Evolutionary conservation across 2,888 invertebrate genomes (phyloP).

Genomic region (Polydrusus pterygomalis): DNA sequence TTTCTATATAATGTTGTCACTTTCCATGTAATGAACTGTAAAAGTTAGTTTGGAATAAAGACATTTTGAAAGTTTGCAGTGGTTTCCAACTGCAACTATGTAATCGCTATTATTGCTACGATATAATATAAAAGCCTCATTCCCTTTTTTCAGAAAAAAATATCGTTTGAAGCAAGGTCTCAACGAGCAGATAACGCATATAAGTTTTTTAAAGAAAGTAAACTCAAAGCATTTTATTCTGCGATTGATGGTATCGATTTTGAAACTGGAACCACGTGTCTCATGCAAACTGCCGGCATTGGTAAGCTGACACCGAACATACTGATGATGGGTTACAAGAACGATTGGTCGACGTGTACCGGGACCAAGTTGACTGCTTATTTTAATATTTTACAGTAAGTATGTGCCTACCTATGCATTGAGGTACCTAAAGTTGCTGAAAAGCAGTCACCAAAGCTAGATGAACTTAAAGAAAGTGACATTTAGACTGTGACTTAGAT

Average conservation of each 20-base stretch:
- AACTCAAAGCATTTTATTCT: conserved; percentile 92
- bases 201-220: conserved; percentile 86
- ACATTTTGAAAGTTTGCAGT: too few species aligned
- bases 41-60: too few species aligned
- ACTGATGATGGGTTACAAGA: conserved; percentile 95
- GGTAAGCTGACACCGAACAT: conserved; percentile 96
- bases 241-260: conserved; percentile 84
- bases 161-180: conserved; percentile 68
- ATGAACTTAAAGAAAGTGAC: too few species aligned
- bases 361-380: conserved; percentile 87
- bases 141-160: conserved; percentile 64
- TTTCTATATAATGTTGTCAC: too few species aligned
- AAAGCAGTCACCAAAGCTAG: too few species aligned
- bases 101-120: too few species aligned
- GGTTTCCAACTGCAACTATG: too few species aligned
- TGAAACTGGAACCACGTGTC: conserved; percentile 86
- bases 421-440: too few species aligned
- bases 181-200: conserved; percentile 75
- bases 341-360: conserved; percentile 88
- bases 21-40: too few species aligned
- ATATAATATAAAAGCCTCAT: too few species aligned
- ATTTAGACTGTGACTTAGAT: too few species aligned
- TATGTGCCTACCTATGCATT: conserved; percentile 59
- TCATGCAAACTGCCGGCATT: conserved; percentile 91
- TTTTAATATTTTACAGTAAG: conserved; percentile 95